Base-by-base conservation (phyloP, 1,140 invertebrate genomes). In the Caerostris darwini region DNA sequence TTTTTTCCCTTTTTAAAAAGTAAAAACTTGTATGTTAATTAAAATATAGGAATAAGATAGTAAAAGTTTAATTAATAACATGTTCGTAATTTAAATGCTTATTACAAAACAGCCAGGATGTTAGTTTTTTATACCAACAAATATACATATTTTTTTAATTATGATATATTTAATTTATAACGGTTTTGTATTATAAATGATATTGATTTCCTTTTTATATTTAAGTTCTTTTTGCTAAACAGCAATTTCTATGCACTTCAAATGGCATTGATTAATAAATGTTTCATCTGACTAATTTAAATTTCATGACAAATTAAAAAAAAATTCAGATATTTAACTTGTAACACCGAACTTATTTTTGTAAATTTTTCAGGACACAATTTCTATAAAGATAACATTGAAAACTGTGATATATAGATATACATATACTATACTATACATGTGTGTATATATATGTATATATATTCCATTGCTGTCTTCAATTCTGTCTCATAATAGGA, bases 271-370 rank as follows among this genome's bases (percentile, higher is more conserved):
- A n/a, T n/a, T n/a, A n/a, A n/a, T n/a, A n/a, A n/a, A n/a, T n/a
- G n/a, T n/a, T n/a, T n/a, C n/a, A n/a, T n/a, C n/a, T n/a, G n/a
- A n/a, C n/a, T n/a, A n/a, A n/a, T n/a, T n/a, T n/a, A n/a, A n/a
- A n/a, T n/a, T n/a, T n/a, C n/a, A n/a, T n/a, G n/a, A n/a, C n/a
- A n/a, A n/a, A n/a, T n/a, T n/a, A n/a, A n/a, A n/a, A n/a, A n/a
- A n/a, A n/a, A n/a, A n/a, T n/a, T n/a, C n/a, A n/a, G 19, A 34
- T 69, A n/a, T n/a, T 3, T 69, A 69, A 69, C 67, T n/a, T 50
- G 67, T 69, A n/a, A 69, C 67, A n/a, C 58, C 14, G 19, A 85
- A 85, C 54, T 85, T 85, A 85, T 85, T 85, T 85, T 85, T 85
- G 17, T 58, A 85, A 85, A 58, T 85, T 85, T 85, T n/a, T 85